Evolutionary conservation across 2,797 vertebrate species (phyloP), one percentile per base, ranked within the genome.

Genomic region (Cetoscarus ocellatus): DNA sequence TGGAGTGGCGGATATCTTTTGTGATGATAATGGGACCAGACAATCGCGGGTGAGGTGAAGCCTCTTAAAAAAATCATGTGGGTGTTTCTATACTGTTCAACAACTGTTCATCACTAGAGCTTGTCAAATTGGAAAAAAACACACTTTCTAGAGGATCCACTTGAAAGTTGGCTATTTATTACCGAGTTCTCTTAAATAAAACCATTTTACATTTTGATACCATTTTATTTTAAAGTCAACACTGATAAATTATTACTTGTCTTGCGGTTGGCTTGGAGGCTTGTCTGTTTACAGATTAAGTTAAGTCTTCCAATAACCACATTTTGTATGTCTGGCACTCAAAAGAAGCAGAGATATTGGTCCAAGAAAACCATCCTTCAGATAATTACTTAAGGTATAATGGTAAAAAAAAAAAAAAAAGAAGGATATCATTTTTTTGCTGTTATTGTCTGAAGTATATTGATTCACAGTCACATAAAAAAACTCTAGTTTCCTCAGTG

Each of bases 11-110:
- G 38, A 67, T 66, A 52, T 42, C 54, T 35, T 38, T 17, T 61
- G 56, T 27, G 9, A 48, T 5, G 1, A 76, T 40, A 75, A 79
- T 63, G 57, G 67, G 53, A 60, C 64, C 71, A 66, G 70, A 52
- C 49, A 79, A 73, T 81, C 35, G 63, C 6, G 34, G 54, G 58
- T 79, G 35, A 83, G 85, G 82, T 60, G 63, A 60, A 73, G 49
- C 63, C 80, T 73, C 38, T 80, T 18, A 9, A 75, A 7, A n/a
- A 57, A 18, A 82, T 63, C 44, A 64, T 27, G 81, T 69, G 69
- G 71, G 66, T 57, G 73, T 83, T 88, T 70, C n/a, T 75, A 19
- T 13, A 19, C 10, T 53, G 64, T 69, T 69, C 62, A 71, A 64
- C 68, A 70, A 64, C 71, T 70, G 42, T 74, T 70, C 14, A 6